Evolutionary conservation across 2,888 invertebrate species (phyloP).

Genomic region (Xylota sylvarum): DNA sequence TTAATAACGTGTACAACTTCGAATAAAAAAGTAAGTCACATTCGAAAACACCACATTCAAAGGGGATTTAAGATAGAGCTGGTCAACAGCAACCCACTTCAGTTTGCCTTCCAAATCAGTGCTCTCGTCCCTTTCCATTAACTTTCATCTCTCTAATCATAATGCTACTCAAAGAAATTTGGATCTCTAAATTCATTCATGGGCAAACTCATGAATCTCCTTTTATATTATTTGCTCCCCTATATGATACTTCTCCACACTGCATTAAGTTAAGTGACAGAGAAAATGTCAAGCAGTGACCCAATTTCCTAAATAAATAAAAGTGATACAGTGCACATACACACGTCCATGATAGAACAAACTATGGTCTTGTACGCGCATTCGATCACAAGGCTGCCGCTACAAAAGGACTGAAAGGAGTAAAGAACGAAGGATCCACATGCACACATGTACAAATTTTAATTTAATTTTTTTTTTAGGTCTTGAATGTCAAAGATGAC

Average conservation of each 20-base stretch:
- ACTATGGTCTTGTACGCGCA: constrained; percentile 19
- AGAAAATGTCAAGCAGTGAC: constrained; percentile 43
- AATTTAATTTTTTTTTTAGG: constrained; percentile 1
- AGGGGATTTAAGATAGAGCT: no score
- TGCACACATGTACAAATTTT: constrained; percentile 3
- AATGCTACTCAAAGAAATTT: background rate
- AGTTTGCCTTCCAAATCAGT: no score
- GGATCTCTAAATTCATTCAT: background rate
- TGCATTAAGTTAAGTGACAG: constrained; percentile 27
- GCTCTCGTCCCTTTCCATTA: no score
- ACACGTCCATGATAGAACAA: background rate
- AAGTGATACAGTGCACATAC: constrained; percentile 34
- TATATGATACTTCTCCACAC: constrained; percentile 8
- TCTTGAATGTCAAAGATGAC: constrained; percentile 12
- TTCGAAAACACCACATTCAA: no score
- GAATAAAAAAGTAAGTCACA: no score
- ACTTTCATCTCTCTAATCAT: background rate
- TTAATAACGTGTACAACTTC: no score
- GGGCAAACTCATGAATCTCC: background rate
- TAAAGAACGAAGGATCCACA: no score
- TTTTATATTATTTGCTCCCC: background rate
- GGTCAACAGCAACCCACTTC: no score
- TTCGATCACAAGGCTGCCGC: constrained; percentile 26
- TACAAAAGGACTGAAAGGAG: constrained; percentile 1
- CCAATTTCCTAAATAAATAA: constrained; percentile 51